These are phyloP conservation scores for Brachionus paranguensis DNA, from an alignment of 1,140 invertebrate genomes.

Conservation along the genomic window DNA sequence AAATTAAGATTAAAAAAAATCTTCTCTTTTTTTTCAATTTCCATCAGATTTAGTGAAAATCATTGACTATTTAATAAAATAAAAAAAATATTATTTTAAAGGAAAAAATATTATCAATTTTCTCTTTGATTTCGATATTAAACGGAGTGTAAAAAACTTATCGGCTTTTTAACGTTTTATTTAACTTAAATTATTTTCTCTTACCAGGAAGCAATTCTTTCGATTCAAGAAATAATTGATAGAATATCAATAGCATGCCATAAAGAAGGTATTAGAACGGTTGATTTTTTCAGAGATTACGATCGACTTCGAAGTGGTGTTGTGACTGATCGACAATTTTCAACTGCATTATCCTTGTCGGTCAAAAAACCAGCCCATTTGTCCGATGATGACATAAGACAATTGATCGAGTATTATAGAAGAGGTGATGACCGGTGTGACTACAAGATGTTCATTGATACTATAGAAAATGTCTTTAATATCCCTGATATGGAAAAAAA, in stretches of 20 bases:
- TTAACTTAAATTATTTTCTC: not conserved
- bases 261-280: slow-evolving; percentile 53
- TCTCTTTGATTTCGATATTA: too few relatives aligned
- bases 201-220: slow-evolving; percentile 46
- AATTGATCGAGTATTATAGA: slow-evolving; percentile 52
- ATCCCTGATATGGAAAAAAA: slow-evolving; percentile 54
- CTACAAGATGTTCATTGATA: slow-evolving; percentile 54
- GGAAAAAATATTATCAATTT: too few relatives aligned
- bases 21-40: too few relatives aligned
- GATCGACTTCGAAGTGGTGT: slow-evolving; percentile 51
- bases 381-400: slow-evolving; percentile 49
- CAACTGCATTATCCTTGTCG: slow-evolving; percentile 50
- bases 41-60: too few relatives aligned
- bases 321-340: slow-evolving; percentile 54
- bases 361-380: slow-evolving; percentile 53
- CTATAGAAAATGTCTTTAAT: slow-evolving; percentile 56
- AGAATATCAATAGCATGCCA: slow-evolving; percentile 51
- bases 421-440: slow-evolving; percentile 49
- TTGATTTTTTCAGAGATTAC: slow-evolving; percentile 55
- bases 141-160: too few relatives aligned
- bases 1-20: too few relatives aligned
- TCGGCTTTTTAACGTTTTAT: not conserved
- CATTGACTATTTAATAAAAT: too few relatives aligned
- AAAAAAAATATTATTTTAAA: too few relatives aligned
- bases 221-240: slow-evolving; percentile 52